Conservation (phyloP, 1,140 invertebrate genomes). For the Amphibalanus amphitrite region DNA sequence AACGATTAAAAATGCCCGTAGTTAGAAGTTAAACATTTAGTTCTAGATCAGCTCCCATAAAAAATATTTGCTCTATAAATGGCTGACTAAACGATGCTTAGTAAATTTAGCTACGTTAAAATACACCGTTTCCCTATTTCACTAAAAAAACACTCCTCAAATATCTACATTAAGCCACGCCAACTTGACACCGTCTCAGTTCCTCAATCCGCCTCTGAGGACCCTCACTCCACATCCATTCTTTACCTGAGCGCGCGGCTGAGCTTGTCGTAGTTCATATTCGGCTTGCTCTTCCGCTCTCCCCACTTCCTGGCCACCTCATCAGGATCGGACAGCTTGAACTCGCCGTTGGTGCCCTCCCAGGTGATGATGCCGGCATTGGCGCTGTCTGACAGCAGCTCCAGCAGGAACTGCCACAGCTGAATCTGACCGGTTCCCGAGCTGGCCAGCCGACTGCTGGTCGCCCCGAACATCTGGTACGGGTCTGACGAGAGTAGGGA, state of each 20-base stretch:
- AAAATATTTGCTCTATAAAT: too few species aligned
- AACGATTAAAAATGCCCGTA: too few species aligned
- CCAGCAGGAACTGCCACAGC: slow-evolving; percentile 90
- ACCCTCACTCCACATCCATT: too few species aligned
- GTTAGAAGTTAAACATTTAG: too few species aligned
- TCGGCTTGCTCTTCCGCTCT: slow-evolving; percentile 79
- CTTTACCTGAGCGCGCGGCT: slow-evolving; percentile 67
- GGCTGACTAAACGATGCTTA: too few species aligned
- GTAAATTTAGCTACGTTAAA: too few species aligned
- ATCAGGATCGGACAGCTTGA: slow-evolving; percentile 81
- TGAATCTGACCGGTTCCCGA: slow-evolving; percentile 90
- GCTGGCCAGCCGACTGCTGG: slow-evolving; percentile 78
- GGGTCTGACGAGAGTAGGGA: slow-evolving; percentile 50
- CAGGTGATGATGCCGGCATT: slow-evolving; percentile 66
- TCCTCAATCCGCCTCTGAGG: too few species aligned
- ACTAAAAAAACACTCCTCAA: too few species aligned
- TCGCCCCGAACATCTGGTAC: slow-evolving; percentile 89
- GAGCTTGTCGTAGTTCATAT: slow-evolving; percentile 95
- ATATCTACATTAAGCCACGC: too few species aligned
- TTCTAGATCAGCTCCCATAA: too few species aligned
- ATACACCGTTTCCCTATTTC: too few species aligned
- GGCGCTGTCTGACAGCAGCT: slow-evolving; percentile 60
- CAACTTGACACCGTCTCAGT: too few species aligned
- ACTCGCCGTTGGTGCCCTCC: slow-evolving; percentile 72
- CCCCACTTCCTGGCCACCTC: slow-evolving; percentile 86